Evolutionary conservation across 1,140 invertebrate species (phyloP).

Genomic region (Dreissena rostriformis): DNA sequence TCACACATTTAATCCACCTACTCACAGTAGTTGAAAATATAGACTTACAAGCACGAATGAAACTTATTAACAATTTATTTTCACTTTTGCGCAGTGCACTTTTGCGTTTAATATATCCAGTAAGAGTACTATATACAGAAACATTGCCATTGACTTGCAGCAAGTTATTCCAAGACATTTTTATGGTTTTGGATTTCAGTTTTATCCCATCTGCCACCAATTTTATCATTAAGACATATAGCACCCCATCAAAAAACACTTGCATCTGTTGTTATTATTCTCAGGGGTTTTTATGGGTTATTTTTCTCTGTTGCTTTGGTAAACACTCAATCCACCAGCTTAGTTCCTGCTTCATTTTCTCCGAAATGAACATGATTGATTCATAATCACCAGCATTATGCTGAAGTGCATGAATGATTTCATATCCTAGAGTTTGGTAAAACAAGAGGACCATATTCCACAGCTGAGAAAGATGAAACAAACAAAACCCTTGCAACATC

Average conservation of each 20-base stretch:
- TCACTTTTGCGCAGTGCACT: background rate
- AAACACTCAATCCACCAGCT: conserved; percentile 31
- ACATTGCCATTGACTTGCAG: conserved; percentile 10
- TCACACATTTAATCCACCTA: conserved; percentile 45
- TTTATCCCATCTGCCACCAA: conserved; percentile 31
- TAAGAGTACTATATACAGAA: conserved; percentile 29
- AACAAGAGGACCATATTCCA: conserved; percentile 32
- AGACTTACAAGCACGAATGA: conserved; percentile 34
- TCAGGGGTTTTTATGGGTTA: conserved; percentile 8
- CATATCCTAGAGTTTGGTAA: conserved; percentile 17
- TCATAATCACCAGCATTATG: conserved; percentile 15
- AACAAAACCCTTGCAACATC: conserved; percentile 18
- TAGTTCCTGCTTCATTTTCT: conserved; percentile 1
- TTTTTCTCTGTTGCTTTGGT: conserved; percentile 13
- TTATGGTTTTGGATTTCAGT: conserved; percentile 19
- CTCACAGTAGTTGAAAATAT: conserved; percentile 37
- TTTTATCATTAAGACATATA: conserved; percentile 17
- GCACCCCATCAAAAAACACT: conserved; percentile 20
- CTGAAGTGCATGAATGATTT: background rate
- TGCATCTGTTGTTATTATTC: conserved; percentile 29
- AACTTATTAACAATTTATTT: conserved; percentile 41
- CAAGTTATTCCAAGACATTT: conserved; percentile 21
- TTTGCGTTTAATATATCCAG: conserved; percentile 32
- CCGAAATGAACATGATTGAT: background rate
- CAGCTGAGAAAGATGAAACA: conserved; percentile 25